phyloP scores from a whole-genome alignment of 1,140 invertebrate species.

The Melanaphis sacchari region DNA sequence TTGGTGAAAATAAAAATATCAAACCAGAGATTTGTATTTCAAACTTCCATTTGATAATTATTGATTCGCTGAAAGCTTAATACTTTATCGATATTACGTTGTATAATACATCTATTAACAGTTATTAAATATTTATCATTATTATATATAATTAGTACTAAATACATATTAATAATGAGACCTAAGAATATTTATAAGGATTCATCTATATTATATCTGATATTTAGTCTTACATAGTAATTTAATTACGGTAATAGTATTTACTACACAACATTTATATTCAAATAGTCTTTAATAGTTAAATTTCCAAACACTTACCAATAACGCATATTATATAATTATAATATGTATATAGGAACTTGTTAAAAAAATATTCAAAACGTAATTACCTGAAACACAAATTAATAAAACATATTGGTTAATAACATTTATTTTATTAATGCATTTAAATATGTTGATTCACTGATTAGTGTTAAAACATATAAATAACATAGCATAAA shows the following conservation, averaged over 20 bases:
- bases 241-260: not conserved
- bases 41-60: not conserved
- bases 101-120: not conserved
- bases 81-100: not conserved
- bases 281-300: not conserved
- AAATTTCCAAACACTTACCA: not conserved
- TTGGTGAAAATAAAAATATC: not conserved
- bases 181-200: not conserved
- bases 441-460: not conserved
- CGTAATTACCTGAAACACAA: not conserved
- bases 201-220: not conserved
- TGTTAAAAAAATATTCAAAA: not conserved
- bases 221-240: not conserved
- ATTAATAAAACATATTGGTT: not conserved
- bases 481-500: not conserved
- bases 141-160: not conserved
- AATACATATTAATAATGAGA: not conserved
- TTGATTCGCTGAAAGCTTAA: not conserved
- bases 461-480: not conserved
- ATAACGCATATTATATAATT: not conserved
- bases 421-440: not conserved
- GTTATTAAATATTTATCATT: not conserved
- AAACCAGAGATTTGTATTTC: not conserved
- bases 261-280: not conserved
- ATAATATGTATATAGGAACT: not conserved